These are phyloP conservation scores for Muraenolepis orangiensis DNA, from an alignment of 2,797 vertebrate genomes.

Conservation along the genomic window DNA sequence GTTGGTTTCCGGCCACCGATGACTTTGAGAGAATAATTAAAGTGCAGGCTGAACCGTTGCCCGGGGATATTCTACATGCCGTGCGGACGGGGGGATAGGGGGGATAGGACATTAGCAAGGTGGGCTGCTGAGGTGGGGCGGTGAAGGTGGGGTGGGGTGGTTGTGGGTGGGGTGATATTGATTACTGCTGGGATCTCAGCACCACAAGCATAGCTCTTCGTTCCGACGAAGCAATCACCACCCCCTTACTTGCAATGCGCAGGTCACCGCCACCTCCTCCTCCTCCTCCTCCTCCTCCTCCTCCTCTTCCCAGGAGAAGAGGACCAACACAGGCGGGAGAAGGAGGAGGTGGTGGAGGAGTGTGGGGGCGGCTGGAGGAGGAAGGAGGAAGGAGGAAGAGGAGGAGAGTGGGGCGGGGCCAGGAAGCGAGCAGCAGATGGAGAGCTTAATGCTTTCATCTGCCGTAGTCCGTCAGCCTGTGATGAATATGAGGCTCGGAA, in stretches of 20 bases:
- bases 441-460: constrained; percentile 62
- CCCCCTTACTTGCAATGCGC: constrained; percentile 69
- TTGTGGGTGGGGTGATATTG: constrained; percentile 66
- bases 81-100: constrained; percentile 44
- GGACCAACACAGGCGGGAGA: neutral
- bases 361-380: constrained; percentile 10
- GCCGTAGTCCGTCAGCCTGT: constrained; percentile 62
- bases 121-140: neutral
- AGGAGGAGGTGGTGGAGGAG: neutral
- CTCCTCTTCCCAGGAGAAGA: neutral
- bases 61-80: constrained; percentile 74
- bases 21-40: constrained; percentile 76
- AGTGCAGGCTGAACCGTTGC: constrained; percentile 63
- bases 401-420: constrained; percentile 22
- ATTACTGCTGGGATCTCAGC: constrained; percentile 76
- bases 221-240: constrained; percentile 75
- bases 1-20: constrained; percentile 59
- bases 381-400: constrained; percentile 14
- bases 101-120: constrained; percentile 35
- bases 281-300: neutral
- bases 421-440: constrained; percentile 69
- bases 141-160: constrained; percentile 42
- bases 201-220: constrained; percentile 72
- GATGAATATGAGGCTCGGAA: constrained; percentile 57
- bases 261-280: constrained; percentile 58